Conservation (phyloP, 2,113 vertebrate genomes). For the Pachycephala philippinensis region DNA sequence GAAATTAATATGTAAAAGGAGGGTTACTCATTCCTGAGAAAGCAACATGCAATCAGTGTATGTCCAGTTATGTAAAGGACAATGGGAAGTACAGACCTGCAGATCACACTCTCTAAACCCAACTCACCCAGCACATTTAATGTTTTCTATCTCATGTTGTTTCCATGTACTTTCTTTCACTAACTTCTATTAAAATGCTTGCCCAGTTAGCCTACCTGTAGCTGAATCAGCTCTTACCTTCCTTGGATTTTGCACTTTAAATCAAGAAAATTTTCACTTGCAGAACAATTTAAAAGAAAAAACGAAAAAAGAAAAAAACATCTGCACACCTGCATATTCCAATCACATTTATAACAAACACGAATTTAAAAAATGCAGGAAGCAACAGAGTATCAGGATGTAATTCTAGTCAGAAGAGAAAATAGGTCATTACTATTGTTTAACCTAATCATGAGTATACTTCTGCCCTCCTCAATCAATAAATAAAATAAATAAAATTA, state of each 20-base stretch:
- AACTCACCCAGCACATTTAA: not conserved
- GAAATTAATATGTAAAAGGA: not conserved
- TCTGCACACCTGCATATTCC: not conserved
- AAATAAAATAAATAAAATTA: not conserved
- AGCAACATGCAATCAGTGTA: not conserved
- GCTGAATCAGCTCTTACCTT: not conserved
- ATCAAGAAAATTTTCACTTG: not conserved
- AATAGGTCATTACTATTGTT: not conserved
- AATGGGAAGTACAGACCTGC: not conserved
- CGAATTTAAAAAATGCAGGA: not conserved
- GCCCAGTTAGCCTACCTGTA: not conserved
- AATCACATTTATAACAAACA: not conserved
- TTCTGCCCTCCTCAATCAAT: not conserved
- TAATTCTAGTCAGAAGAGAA: not conserved
- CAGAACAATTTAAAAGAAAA: not conserved
- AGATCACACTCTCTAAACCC: not conserved
- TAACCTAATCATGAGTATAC: not conserved
- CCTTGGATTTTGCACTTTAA: not conserved
- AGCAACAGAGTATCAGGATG: not conserved
- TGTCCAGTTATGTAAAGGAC: not conserved
- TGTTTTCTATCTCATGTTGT: not conserved
- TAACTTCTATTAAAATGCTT: not conserved
- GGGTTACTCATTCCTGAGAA: not conserved
- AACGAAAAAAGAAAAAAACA: not conserved
- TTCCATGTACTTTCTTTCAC: not conserved